Conservation (phyloP, 2,888 invertebrate species). For the Coremacera marginata region DNA sequence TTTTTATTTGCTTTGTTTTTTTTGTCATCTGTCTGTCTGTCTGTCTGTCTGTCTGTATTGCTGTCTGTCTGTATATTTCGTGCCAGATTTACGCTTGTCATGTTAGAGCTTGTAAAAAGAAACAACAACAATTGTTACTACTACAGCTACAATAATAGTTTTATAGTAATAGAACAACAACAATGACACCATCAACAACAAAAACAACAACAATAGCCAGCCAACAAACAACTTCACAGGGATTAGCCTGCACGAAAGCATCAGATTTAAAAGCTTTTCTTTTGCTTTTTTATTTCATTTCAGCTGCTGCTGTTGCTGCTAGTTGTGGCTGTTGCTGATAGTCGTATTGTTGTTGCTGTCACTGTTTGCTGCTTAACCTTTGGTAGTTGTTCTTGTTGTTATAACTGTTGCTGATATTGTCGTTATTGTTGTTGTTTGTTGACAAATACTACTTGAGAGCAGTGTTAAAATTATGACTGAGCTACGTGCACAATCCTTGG, state of each 20-base stretch:
- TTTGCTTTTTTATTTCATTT: slow-evolving; percentile 58
- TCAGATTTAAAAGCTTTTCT: slow-evolving; percentile 60
- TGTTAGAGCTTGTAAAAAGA: slow-evolving; percentile 15
- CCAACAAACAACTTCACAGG: slow-evolving; percentile 29
- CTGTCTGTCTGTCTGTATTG: slow-evolving; percentile 8
- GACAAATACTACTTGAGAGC: slow-evolving; percentile 39
- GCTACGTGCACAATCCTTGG: background rate
- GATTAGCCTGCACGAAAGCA: slow-evolving; percentile 39
- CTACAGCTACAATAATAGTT: slow-evolving; percentile 24
- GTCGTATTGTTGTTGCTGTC: slow-evolving; percentile 32
- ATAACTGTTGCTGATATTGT: background rate
- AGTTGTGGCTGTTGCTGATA: slow-evolving; percentile 53
- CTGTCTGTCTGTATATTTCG: slow-evolving; percentile 25
- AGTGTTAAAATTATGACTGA: slow-evolving; percentile 36
- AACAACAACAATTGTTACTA: background rate
- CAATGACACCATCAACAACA: slow-evolving; percentile 39
- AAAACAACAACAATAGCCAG: slow-evolving; percentile 41
- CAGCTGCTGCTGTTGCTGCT: slow-evolving; percentile 53
- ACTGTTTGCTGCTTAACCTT: slow-evolving; percentile 37
- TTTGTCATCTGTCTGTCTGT: background rate
- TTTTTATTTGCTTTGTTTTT: slow-evolving; percentile 13
- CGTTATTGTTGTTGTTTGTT: slow-evolving; percentile 24
- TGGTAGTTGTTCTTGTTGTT: slow-evolving; percentile 50
- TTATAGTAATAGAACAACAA: slow-evolving; percentile 18
- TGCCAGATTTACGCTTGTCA: slow-evolving; percentile 37